Conservation (phyloP, 2,888 invertebrate genomes). For the Rutpela maculata region DNA sequence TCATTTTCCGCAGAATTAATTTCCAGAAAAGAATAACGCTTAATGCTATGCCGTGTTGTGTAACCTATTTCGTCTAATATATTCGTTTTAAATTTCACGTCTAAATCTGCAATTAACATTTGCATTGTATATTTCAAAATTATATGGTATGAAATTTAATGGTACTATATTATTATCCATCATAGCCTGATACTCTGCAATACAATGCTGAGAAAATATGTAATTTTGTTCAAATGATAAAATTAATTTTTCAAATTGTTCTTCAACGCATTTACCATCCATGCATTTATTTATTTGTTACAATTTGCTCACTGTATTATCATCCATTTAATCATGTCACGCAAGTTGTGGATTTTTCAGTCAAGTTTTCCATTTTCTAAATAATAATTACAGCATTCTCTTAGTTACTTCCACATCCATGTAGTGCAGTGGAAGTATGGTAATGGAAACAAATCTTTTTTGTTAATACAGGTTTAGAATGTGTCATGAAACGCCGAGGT, state of each 20-base stretch:
- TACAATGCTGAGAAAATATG: conserved; percentile 2
- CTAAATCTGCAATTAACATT: conserved; percentile 58
- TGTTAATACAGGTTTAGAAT: too few species aligned
- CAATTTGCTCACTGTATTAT: conserved; percentile 5
- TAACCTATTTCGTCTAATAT: conserved; percentile 52
- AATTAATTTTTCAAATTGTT: not conserved
- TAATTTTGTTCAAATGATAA: not conserved
- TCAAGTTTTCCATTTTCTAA: too few species aligned
- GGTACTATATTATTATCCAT: conserved; percentile 40
- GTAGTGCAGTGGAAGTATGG: too few species aligned
- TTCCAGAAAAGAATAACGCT: conserved; percentile 27
- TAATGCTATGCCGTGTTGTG: conserved; percentile 39
- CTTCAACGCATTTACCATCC: not conserved
- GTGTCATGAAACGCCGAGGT: too few species aligned
- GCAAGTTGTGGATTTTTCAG: not conserved
- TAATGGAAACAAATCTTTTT: too few species aligned
- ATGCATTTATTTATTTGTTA: not conserved
- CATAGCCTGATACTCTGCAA: conserved; percentile 11
- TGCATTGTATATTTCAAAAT: conserved; percentile 58
- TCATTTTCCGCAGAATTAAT: not conserved
- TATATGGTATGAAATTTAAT: conserved; percentile 56
- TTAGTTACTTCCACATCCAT: too few species aligned
- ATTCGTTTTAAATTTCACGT: conserved; percentile 59
- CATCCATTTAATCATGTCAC: not conserved
- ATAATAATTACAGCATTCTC: too few species aligned